Evolutionary conservation across 2,888 invertebrate species (phyloP).

Genomic region (Plagodis dolabraria): DNA sequence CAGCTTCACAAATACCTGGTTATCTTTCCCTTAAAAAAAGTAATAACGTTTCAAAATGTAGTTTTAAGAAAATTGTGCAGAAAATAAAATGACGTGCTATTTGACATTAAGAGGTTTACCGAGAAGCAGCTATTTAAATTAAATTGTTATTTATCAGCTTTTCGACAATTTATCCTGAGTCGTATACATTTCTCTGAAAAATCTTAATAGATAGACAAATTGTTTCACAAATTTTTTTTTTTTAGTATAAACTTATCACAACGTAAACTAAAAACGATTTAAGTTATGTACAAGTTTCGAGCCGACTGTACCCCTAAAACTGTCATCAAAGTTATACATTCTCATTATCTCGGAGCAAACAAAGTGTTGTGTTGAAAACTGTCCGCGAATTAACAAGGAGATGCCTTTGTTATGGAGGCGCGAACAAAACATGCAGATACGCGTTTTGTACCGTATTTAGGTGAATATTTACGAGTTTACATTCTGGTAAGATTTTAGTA

Average conservation of each 20-base stretch:
- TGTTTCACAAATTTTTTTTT: no score
- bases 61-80: no score
- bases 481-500: background rate
- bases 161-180: no score
- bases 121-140: no score
- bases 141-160: no score
- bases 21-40: background rate
- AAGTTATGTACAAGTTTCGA: background rate
- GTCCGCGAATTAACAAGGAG: constrained; percentile 34
- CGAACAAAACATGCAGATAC: constrained; percentile 8
- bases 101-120: no score
- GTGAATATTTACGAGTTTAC: constrained; percentile 18
- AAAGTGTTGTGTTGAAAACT: constrained; percentile 35
- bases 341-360: constrained; percentile 50
- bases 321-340: constrained; percentile 54
- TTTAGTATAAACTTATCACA: no score
- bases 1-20: constrained; percentile 15
- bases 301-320: constrained; percentile 33
- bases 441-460: constrained; percentile 25
- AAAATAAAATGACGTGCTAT: no score
- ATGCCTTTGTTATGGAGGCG: constrained; percentile 19
- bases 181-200: no score
- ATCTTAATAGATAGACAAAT: no score
- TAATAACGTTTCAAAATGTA: no score
- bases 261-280: background rate